These are phyloP conservation scores for Heterocephalus glaber DNA, from an alignment of 2,113 vertebrate species.

Conservation along the genomic window DNA sequence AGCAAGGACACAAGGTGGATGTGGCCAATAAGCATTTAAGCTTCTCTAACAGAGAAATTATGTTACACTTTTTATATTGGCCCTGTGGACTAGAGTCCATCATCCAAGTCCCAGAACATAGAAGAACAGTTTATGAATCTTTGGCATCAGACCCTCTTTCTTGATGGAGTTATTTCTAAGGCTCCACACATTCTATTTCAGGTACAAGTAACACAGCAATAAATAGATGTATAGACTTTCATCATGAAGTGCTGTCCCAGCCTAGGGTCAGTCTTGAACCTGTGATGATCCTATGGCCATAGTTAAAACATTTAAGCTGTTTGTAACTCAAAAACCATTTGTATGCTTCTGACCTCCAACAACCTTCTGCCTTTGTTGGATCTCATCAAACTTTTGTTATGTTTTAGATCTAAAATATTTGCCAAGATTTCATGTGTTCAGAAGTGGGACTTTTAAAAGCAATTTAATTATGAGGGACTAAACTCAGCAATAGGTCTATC, in stretches of 20 bases:
- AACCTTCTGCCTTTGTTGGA: rapidly evolving
- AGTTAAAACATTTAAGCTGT: neutral
- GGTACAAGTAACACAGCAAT: neutral
- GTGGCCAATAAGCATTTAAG: neutral
- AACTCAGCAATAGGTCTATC: no score
- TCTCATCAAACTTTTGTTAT: neutral
- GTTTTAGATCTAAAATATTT: no score
- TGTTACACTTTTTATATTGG: neutral
- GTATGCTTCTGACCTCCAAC: no score
- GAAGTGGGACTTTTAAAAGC: no score
- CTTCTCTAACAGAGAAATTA: neutral
- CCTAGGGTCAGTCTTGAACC: neutral
- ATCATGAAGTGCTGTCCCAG: rapidly evolving
- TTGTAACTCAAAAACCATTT: neutral
- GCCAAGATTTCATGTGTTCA: no score
- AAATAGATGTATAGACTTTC: neutral
- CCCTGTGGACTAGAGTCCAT: neutral
- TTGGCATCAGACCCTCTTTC: neutral
- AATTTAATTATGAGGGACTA: no score
- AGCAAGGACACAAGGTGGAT: neutral
- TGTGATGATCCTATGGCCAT: neutral
- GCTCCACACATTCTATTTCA: neutral
- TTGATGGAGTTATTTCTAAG: neutral
- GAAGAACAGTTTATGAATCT: neutral
- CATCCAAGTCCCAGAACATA: neutral